Conservation (phyloP, 2,888 invertebrate genomes). For the Diarsia brunnea region DNA sequence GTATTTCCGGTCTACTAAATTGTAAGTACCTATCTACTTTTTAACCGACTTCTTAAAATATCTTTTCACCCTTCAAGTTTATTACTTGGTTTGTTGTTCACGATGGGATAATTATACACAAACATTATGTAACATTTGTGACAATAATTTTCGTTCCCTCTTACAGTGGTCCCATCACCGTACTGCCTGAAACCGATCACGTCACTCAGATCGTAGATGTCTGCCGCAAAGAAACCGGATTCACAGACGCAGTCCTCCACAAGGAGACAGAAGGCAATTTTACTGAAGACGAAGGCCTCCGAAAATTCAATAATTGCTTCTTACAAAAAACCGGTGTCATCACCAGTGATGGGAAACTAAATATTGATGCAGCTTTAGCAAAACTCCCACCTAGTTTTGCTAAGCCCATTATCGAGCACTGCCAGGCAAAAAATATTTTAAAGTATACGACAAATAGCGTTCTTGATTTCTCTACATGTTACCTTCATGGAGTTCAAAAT, state of each 20-base stretch:
- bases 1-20: constrained; percentile 1
- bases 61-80: too few relatives aligned
- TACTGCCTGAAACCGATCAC: neutral
- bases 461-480: neutral
- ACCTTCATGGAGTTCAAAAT: neutral
- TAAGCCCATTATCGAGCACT: neutral
- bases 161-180: neutral
- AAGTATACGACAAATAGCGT: neutral
- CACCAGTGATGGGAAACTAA: neutral
- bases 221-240: neutral
- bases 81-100: too few relatives aligned
- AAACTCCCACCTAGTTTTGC: neutral
- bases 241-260: neutral
- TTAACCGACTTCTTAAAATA: too few relatives aligned
- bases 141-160: neutral
- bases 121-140: too few relatives aligned
- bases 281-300: neutral
- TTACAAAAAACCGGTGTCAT: neutral
- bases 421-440: constrained; percentile 1
- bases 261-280: neutral
- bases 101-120: neutral
- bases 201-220: neutral
- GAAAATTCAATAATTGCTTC: neutral
- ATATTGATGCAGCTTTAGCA: constrained; percentile 1
- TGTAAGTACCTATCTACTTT: too few relatives aligned